Evolutionary conservation across 2,888 invertebrate genomes (phyloP).

Genomic region (Dynastes maya): DNA sequence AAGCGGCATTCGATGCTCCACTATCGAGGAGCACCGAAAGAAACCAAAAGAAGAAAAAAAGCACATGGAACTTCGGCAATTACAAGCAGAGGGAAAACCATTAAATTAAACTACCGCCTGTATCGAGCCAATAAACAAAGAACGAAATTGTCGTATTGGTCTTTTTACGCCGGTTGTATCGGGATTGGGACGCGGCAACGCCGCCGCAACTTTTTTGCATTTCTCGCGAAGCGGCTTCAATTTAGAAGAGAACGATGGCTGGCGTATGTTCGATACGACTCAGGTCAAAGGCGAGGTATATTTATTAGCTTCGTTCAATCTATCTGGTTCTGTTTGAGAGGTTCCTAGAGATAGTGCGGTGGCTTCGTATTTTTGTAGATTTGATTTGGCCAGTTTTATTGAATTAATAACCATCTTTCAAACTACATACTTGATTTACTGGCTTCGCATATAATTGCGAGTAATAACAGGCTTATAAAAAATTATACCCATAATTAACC

Average conservation of each 20-base stretch:
- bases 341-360: too few relatives aligned
- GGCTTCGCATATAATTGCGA: too few relatives aligned
- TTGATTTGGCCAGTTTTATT: too few relatives aligned
- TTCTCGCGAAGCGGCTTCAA: not conserved
- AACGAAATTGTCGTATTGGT: constrained; percentile 36
- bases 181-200: not conserved
- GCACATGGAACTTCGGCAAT: constrained; percentile 10
- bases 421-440: too few relatives aligned
- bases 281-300: not conserved
- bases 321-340: not conserved
- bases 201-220: constrained; percentile 30
- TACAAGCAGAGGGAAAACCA: constrained; percentile 27
- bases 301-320: not conserved
- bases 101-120: constrained; percentile 41
- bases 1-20: not conserved
- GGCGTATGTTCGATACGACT: constrained; percentile 15
- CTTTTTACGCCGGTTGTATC: constrained; percentile 10
- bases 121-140: constrained; percentile 43
- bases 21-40: not conserved
- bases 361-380: too few relatives aligned
- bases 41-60: not conserved
- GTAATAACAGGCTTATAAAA: too few relatives aligned
- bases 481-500: too few relatives aligned
- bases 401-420: too few relatives aligned
- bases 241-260: constrained; percentile 19